phyloP scores from a whole-genome alignment of 2,797 vertebrate genomes.

The Malacoraja senta region DNA sequence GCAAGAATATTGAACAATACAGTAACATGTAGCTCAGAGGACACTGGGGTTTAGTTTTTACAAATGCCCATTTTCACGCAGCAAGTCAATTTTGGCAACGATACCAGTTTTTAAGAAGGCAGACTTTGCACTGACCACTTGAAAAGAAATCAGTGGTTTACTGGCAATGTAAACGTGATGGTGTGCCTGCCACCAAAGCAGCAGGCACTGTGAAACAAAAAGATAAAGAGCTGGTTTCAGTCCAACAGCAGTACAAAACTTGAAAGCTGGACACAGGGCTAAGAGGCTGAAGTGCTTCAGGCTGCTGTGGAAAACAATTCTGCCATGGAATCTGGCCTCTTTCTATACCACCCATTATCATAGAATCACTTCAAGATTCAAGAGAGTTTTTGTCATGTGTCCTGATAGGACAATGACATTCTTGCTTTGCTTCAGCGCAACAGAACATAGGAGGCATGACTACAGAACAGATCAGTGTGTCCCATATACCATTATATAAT shows the following conservation, averaged over 20 bases:
- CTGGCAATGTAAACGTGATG: slow-evolving; percentile 1
- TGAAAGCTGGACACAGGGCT: not conserved
- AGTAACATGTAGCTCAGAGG: not conserved
- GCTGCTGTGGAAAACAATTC: not conserved
- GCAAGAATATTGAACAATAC: not conserved
- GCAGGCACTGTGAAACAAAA: not conserved
- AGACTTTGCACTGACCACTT: not conserved
- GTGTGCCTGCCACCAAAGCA: not conserved
- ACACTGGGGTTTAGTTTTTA: not conserved
- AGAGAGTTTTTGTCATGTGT: no score
- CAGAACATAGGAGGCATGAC: no score
- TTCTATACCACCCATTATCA: not conserved
- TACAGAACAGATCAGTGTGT: no score
- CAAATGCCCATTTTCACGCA: not conserved
- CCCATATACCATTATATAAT: no score
- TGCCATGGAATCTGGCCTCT: not conserved
- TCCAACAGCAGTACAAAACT: slow-evolving; percentile 5
- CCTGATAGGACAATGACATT: no score
- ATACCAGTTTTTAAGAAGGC: not conserved
- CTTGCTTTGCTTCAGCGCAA: no score
- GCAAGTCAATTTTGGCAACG: not conserved
- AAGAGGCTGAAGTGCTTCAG: not conserved
- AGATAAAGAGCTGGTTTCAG: not conserved
- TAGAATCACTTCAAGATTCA: not conserved
- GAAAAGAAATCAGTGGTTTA: not conserved